phyloP scores from a whole-genome alignment of 2,113 vertebrate species.

The Ictalurus punctatus region DNA sequence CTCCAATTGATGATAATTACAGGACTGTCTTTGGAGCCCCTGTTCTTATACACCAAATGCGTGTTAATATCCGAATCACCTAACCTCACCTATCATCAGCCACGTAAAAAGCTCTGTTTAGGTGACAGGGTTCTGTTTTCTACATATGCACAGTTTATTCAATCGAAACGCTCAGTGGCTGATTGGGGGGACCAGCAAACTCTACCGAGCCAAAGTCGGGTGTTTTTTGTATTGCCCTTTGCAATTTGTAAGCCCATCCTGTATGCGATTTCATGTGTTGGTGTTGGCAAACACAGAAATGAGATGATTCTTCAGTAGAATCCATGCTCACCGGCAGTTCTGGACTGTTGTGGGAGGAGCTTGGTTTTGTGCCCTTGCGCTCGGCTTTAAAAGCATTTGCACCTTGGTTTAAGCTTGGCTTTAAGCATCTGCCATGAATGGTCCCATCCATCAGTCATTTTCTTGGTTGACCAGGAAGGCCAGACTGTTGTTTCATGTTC shows the following conservation, averaged over 20 bases:
- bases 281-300: not conserved
- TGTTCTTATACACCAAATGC: not conserved
- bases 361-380: slow-evolving; percentile 38
- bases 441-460: slow-evolving; percentile 76
- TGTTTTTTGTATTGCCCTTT: not conserved
- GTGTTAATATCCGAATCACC: not conserved
- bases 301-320: not conserved
- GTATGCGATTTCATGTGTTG: not conserved
- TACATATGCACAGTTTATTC: slow-evolving; percentile 65
- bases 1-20: not conserved
- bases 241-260: not conserved
- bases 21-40: slow-evolving; percentile 33
- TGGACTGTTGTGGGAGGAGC: slow-evolving; percentile 33
- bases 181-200: slow-evolving; percentile 77
- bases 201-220: slow-evolving; percentile 5
- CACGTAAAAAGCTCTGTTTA: slow-evolving; percentile 23
- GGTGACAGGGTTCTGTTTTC: slow-evolving; percentile 72
- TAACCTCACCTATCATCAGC: slow-evolving; percentile 1
- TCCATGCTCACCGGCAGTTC: slow-evolving; percentile 22
- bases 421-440: slow-evolving; percentile 74
- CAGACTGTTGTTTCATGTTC: slow-evolving; percentile 25
- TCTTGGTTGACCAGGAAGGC: slow-evolving; percentile 18
- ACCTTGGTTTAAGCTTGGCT: slow-evolving; percentile 70
- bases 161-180: slow-evolving; percentile 66
- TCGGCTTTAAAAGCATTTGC: slow-evolving; percentile 51